Conservation (phyloP, 2,888 invertebrate genomes). For the Lasioglossum figueresi region DNA sequence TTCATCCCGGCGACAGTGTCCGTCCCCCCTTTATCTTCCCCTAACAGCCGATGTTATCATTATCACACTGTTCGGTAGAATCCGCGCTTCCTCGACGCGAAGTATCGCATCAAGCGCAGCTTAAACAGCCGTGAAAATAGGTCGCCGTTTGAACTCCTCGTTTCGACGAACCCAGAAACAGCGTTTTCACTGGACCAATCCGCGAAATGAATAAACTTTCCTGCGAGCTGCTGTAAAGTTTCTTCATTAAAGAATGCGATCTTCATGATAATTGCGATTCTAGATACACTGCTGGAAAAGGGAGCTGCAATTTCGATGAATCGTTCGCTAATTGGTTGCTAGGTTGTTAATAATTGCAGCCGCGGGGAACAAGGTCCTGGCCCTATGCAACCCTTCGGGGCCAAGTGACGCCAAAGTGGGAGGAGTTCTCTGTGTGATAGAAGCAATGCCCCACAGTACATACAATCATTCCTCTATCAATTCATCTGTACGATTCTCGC, state of each 20-base stretch:
- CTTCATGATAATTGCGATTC: neutral
- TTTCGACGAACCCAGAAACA: neutral
- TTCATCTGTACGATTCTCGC: neutral
- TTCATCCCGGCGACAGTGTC: neutral
- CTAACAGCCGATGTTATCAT: neutral
- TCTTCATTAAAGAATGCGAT: neutral
- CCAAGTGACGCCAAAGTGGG: no score
- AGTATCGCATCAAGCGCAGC: no score
- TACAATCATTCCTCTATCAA: neutral
- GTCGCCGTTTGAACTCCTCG: neutral
- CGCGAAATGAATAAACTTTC: neutral
- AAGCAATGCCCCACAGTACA: neutral
- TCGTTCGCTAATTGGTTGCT: neutral
- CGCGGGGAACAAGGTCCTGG: no score
- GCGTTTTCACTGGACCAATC: neutral
- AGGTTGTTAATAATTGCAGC: no score
- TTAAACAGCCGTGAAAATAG: neutral
- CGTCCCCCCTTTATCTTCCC: neutral
- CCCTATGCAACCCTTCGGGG: no score
- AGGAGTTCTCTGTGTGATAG: no score
- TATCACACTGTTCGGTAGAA: neutral
- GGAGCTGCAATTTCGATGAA: neutral
- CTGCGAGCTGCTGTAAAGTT: neutral
- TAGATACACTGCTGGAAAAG: neutral
- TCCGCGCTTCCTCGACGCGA: no score